These are phyloP conservation scores for Corythaeola cristata DNA, from an alignment of 2,113 vertebrate genomes.

Conservation along the genomic window DNA sequence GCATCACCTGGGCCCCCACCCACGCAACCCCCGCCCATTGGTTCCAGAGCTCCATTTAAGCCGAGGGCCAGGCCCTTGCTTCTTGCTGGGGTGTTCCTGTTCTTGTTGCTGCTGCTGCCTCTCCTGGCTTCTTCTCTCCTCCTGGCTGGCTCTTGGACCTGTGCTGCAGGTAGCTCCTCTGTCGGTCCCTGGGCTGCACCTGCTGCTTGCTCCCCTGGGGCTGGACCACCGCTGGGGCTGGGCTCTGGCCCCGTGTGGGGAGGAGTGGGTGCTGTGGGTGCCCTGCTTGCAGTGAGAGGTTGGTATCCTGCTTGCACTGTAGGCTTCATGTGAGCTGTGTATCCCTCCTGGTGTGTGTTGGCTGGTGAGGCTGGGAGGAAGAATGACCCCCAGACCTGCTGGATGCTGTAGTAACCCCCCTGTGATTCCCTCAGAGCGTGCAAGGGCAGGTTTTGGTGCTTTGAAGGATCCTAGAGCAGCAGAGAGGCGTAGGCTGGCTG, in stretches of 20 bases:
- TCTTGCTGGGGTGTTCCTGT: neutral
- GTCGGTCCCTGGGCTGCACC: neutral
- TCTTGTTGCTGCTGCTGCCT: accelerated
- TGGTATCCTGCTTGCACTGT: neutral
- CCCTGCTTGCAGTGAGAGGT: accelerated
- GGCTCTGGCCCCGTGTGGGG: neutral
- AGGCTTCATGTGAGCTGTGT: accelerated
- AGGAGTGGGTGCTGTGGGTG: neutral
- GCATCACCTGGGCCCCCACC: neutral
- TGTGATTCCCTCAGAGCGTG: accelerated
- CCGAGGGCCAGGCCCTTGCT: accelerated
- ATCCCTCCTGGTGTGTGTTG: neutral
- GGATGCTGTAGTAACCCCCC: neutral
- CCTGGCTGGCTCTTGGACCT: accelerated
- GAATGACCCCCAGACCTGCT: no score
- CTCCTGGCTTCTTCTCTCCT: accelerated
- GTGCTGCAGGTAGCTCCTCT: neutral
- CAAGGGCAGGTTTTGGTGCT: neutral
- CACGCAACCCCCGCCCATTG: neutral
- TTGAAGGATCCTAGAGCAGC: neutral
- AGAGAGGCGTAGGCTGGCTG: neutral
- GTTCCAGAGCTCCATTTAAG: neutral
- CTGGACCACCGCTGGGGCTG: no score
- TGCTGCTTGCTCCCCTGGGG: neutral
- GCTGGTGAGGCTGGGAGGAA: no score